Conservation (phyloP, 1,140 invertebrate genomes). For the Papilio polyxenes region DNA sequence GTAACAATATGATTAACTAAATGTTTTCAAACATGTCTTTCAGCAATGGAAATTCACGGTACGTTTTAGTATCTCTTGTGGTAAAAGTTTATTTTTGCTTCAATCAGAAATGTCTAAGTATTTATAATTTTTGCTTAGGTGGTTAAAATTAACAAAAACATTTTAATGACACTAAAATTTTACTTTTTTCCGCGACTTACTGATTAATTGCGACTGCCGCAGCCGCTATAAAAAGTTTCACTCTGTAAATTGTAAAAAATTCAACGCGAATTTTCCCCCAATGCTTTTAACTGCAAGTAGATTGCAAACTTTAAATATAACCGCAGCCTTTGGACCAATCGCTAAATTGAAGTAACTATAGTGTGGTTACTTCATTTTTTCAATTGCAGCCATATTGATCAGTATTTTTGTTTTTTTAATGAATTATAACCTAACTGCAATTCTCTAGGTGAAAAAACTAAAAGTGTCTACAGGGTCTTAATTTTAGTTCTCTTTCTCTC, state of each 20-base stretch:
- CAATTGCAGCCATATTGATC: no score
- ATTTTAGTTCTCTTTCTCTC: no score
- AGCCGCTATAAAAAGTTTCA: not conserved
- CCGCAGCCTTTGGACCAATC: not conserved
- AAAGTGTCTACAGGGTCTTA: no score
- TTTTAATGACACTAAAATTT: not conserved
- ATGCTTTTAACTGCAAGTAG: constrained; percentile 23
- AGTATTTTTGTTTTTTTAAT: no score
- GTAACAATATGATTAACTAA: no score
- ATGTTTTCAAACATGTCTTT: no score
- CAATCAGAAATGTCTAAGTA: no score
- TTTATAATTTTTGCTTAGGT: not conserved
- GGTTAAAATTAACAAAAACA: not conserved
- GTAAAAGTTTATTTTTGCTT: no score
- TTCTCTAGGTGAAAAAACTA: no score
- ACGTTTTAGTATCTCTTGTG: no score
- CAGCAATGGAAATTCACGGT: no score
- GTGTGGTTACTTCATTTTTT: not conserved
- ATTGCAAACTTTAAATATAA: not conserved
- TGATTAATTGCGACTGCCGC: not conserved
- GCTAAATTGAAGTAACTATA: not conserved
- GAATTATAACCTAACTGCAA: no score
- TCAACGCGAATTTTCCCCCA: constrained; percentile 2
- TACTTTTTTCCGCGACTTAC: not conserved
- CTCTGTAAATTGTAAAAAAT: constrained; percentile 21